Evolutionary conservation across 2,113 vertebrate genomes (phyloP), one percentile per base, ranked within the genome.

Genomic region (Trematocara macrostoma): DNA sequence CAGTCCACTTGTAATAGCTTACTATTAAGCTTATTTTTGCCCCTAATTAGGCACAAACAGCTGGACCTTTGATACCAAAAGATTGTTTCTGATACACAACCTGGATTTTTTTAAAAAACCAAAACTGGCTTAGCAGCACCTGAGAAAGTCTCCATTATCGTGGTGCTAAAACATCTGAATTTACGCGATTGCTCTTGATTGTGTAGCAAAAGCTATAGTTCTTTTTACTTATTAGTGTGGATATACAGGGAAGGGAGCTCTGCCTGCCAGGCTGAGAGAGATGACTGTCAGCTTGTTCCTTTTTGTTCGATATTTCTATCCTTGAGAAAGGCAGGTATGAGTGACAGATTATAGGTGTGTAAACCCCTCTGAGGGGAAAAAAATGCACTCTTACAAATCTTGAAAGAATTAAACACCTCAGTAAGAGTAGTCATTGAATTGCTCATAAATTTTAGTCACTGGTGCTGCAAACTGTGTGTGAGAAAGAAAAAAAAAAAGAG

Each of bases 391-490:
- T 79, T 53, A 7, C 20, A 51, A 84, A 64, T 52, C 83, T 7
- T 59, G n/a, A 80, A 82, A 85, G 20, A 91, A 91, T 84, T 81
- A 86, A 89, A 82, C 49, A 78, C 31, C 79, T 71, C 29, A 8
- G 52, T 57, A 80, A 67, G 82, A 82, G 64, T 57, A 84, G 85
- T 89, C 69, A 83, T 71, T 88, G 82, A 85, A 90, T 76, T 87
- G 61, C 26, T 81, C 87, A 85, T 93, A 81, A 88, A 61, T 89
- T 89, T 79, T 61, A 84, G 90, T 74, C 79, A 31, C 38, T 15
- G 29, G 34, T 57, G 78, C 82, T 85, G 76, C 59, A 85, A 79
- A 82, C 5, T 57, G 31, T 52, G 26, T 34, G 45, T 3, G 45
- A 76, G 26, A n/a, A 49, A 49, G 10, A 74, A 76, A 47, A 64